A percentile compares a stretch with the other conserved stretches of the same genome.
phyloP scores from a whole-genome alignment of 1,140 invertebrate species.

The Yoshiicerus persimilis region DNA sequence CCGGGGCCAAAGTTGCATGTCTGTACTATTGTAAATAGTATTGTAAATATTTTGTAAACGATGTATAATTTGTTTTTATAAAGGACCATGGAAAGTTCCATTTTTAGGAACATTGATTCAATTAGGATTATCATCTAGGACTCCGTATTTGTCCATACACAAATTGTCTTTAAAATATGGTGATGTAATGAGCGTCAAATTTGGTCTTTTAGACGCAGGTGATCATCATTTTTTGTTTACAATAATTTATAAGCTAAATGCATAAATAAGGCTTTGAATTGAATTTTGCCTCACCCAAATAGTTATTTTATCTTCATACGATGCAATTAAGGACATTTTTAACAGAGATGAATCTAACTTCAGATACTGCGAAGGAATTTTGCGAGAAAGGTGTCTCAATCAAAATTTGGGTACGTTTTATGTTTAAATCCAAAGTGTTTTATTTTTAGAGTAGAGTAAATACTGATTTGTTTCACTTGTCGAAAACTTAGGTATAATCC shows the following conservation, averaged over 20 bases:
- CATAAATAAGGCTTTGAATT: neutral
- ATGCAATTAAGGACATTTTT: neutral
- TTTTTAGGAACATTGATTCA: neutral
- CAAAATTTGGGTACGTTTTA: slow-evolving; percentile 16
- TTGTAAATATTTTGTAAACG: neutral
- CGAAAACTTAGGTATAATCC: neutral
- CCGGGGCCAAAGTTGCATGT: no score
- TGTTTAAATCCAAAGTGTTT: neutral
- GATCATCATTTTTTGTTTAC: neutral
- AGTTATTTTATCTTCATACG: neutral
- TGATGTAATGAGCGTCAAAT: neutral
- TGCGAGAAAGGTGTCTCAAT: neutral
- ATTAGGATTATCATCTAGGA: neutral
- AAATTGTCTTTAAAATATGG: neutral
- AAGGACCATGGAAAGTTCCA: neutral
- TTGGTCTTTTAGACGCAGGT: neutral
- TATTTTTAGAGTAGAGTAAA: neutral
- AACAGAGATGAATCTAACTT: neutral
- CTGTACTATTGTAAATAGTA: no score
- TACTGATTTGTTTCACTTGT: neutral
- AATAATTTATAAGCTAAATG: no score
- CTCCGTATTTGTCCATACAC: neutral
- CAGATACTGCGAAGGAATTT: slow-evolving; percentile 10
- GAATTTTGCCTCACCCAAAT: no score
- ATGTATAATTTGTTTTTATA: no score